Evolutionary conservation across 2,113 vertebrate genomes (phyloP).

Genomic region (Aspiorhynchus laticeps): DNA sequence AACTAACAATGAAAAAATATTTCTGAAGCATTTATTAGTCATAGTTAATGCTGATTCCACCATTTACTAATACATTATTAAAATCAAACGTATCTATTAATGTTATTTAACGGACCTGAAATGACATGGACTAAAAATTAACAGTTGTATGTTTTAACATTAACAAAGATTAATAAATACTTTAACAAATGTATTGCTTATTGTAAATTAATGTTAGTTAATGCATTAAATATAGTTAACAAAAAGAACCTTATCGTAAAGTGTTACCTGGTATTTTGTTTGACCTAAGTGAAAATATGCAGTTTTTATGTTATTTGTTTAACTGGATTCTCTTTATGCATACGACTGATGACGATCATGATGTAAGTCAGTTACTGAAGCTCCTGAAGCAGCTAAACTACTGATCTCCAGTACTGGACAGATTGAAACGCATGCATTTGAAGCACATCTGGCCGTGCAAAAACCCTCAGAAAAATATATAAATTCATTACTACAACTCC

Average conservation of each 20-base stretch:
- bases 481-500: conserved; percentile 9
- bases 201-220: no score
- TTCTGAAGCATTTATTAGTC: no score
- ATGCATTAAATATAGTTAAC: no score
- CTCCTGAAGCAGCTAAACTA: not conserved
- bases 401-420: not conserved
- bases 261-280: not conserved
- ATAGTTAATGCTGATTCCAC: no score
- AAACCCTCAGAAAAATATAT: not conserved
- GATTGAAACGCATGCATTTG: not conserved
- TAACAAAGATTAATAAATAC: no score
- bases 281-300: not conserved
- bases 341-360: not conserved
- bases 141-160: no score
- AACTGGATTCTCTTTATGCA: not conserved
- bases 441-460: not conserved
- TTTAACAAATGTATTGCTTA: no score
- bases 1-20: no score
- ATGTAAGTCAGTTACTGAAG: not conserved
- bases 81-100: no score
- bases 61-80: no score
- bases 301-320: not conserved
- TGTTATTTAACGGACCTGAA: no score
- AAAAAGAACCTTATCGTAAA: not conserved
- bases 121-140: no score